These are phyloP conservation scores for Plutomurus gul DNA, from an alignment of 1,140 invertebrate species.

Conservation along the genomic window DNA sequence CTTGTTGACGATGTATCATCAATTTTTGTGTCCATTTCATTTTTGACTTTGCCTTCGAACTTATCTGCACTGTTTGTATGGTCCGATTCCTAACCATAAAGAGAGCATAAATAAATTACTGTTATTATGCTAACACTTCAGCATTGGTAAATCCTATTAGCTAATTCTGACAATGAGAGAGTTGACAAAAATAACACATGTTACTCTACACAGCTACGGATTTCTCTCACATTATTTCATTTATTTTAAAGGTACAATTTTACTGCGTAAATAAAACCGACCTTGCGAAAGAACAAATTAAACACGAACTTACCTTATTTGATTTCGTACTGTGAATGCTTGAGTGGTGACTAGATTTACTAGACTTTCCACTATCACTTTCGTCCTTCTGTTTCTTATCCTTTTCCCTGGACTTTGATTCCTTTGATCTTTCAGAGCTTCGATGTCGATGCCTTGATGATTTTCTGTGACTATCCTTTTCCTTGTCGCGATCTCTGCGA, in stretches of 20 bases:
- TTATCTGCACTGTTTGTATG: no score
- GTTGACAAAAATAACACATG: no score
- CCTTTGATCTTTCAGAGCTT: background rate
- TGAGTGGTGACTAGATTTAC: background rate
- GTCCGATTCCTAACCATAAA: background rate
- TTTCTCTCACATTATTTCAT: no score
- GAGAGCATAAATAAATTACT: background rate
- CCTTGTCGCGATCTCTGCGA: constrained; percentile 48
- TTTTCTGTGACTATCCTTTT: constrained; percentile 31
- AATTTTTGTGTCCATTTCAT: background rate
- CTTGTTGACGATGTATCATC: background rate
- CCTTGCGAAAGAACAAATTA: no score
- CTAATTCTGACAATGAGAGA: no score
- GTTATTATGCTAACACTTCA: no score
- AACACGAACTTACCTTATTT: background rate
- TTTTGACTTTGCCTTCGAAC: background rate
- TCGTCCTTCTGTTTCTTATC: background rate
- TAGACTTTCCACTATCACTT: background rate
- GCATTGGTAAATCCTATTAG: no score
- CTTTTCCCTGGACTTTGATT: background rate
- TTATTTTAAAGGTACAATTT: no score
- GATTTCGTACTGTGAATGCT: background rate
- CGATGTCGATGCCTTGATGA: background rate
- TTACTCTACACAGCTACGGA: no score
- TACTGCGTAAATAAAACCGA: no score